Evolutionary conservation across 2,113 vertebrate genomes (phyloP).

Genomic region (Zapus hudsonius): DNA sequence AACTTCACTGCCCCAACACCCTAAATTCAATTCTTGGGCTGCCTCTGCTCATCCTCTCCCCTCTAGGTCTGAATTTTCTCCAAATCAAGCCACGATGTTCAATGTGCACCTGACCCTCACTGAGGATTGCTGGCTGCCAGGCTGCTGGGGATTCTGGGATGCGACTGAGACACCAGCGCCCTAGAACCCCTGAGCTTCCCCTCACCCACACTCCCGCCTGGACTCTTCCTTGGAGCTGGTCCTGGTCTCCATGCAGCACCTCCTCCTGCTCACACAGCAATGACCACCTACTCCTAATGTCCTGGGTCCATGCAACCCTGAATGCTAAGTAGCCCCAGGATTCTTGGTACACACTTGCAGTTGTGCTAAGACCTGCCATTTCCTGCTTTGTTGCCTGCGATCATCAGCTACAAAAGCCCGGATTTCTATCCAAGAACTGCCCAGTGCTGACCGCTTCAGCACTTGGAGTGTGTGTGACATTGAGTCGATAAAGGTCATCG

Average conservation of each 20-base stretch:
- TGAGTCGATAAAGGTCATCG: conserved; percentile 65
- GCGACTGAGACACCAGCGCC: not conserved
- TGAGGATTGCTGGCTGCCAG: not conserved
- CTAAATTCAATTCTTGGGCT: not conserved
- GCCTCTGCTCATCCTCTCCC: not conserved
- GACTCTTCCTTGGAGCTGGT: not conserved
- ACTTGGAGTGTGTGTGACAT: conserved; percentile 45
- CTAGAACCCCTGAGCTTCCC: not conserved
- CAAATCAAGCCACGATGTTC: not conserved
- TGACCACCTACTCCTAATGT: not conserved
- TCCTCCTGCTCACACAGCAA: not conserved
- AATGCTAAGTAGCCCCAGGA: not conserved
- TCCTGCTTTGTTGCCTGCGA: not conserved
- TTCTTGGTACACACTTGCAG: not conserved
- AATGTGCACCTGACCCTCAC: not conserved
- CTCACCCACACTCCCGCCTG: not conserved
- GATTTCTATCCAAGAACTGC: not conserved
- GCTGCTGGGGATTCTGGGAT: not conserved
- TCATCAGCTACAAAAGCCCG: not conserved
- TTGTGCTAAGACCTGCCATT: not conserved
- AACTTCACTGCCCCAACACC: not conserved
- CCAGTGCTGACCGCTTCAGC: not conserved
- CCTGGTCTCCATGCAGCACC: not conserved
- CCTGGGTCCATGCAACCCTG: not conserved
- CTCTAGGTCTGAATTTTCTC: not conserved